Evolutionary conservation across 2,113 vertebrate genomes (phyloP).

Genomic region (Indicator maculatus): DNA sequence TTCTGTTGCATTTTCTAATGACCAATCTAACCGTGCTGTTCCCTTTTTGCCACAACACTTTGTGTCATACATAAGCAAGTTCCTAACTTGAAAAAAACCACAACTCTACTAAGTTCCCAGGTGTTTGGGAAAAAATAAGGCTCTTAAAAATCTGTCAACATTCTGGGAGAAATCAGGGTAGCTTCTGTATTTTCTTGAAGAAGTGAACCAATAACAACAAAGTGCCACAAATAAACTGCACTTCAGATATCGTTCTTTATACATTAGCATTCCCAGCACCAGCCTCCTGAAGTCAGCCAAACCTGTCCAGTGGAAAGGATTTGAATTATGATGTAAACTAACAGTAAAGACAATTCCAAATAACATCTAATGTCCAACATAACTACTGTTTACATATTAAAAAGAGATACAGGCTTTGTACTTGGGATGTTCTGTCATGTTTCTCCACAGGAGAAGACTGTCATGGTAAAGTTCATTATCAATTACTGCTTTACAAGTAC

Average conservation of each 20-base stretch:
- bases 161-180: background rate
- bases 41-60: background rate
- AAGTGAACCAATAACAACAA: background rate
- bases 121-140: background rate
- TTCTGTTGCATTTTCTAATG: background rate
- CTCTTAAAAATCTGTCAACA: background rate
- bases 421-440: constrained; percentile 87
- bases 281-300: constrained; percentile 15
- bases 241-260: background rate
- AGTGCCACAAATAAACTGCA: background rate
- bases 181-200: background rate
- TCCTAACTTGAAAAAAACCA: background rate
- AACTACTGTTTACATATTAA: constrained; percentile 86
- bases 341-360: constrained; percentile 77
- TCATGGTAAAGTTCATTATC: constrained; percentile 86
- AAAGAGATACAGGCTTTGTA: constrained; percentile 83
- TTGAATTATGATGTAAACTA: constrained; percentile 77
- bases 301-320: constrained; percentile 25
- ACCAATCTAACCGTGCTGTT: background rate
- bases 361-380: constrained; percentile 83
- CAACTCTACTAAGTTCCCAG: background rate
- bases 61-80: background rate
- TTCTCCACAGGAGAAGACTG: constrained; percentile 86
- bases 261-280: constrained; percentile 11
- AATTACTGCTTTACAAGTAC: constrained; percentile 86